Conservation (phyloP, 35 echinoderm and acorn worm genomes). For the Lytechinus pictus region DNA sequence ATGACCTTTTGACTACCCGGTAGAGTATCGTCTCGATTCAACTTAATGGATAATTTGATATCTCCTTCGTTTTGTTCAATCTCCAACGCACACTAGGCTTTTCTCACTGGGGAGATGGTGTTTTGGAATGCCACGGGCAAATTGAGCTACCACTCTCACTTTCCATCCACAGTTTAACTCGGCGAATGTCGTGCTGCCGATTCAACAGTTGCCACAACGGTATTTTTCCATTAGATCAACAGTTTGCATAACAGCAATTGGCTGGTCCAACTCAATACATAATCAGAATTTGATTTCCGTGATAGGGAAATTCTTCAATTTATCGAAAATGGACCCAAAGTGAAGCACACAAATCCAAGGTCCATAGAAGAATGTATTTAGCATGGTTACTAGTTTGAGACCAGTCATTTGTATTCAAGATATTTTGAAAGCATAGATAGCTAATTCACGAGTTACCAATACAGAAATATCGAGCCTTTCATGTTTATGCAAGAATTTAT, state of each 20-base stretch:
- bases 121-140: background rate
- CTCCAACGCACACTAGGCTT: background rate
- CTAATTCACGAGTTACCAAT: too few relatives aligned
- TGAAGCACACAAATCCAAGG: too few relatives aligned
- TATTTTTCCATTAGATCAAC: background rate
- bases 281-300: background rate
- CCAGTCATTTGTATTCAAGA: too few relatives aligned
- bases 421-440: too few relatives aligned
- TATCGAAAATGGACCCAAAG: background rate
- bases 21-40: slow-evolving; percentile 11
- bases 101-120: background rate
- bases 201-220: background rate
- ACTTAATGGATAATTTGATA: slow-evolving; percentile 20
- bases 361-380: too few relatives aligned
- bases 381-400: too few relatives aligned
- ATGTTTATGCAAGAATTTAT: too few relatives aligned
- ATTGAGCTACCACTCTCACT: slow-evolving; percentile 2
- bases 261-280: background rate
- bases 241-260: background rate
- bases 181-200: background rate
- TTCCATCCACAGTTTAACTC: background rate
- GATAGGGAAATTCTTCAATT: background rate
- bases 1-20: background rate
- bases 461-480: too few relatives aligned
- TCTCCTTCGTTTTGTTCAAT: slow-evolving; percentile 12